These are phyloP conservation scores for Yoshiicerus persimilis DNA, from an alignment of 1,140 invertebrate species.

Conservation along the genomic window DNA sequence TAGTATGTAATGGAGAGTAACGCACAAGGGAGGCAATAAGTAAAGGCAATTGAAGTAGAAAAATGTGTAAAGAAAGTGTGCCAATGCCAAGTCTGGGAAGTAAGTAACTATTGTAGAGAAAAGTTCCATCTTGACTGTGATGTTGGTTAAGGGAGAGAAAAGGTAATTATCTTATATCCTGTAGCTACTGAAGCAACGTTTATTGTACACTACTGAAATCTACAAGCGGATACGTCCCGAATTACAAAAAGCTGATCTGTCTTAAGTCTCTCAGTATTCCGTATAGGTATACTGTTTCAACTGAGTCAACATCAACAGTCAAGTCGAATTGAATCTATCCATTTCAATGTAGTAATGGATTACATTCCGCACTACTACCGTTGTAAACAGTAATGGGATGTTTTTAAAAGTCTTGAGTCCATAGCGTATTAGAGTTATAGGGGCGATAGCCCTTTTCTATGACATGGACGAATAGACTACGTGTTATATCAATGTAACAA, in stretches of 20 bases:
- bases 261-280: not conserved
- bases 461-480: too few species aligned
- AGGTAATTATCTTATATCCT: constrained; percentile 14
- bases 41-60: not conserved
- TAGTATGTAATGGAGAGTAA: not conserved
- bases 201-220: not conserved
- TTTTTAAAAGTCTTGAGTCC: not conserved
- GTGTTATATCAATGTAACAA: too few species aligned
- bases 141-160: not conserved
- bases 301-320: too few species aligned
- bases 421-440: not conserved
- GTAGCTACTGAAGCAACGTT: not conserved
- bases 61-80: not conserved
- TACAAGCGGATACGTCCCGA: not conserved
- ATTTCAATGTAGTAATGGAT: not conserved
- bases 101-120: not conserved
- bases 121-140: not conserved
- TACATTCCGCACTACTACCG: not conserved
- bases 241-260: not conserved
- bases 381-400: not conserved
- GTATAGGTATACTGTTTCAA: not conserved
- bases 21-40: not conserved
- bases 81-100: not conserved
- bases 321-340: not conserved
- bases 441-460: not conserved